A percentile compares a stretch with the other conserved stretches of the same genome.
Conservation (phyloP, 64 coral and sea anemone genomes). For the Actinia tenebrosa region DNA sequence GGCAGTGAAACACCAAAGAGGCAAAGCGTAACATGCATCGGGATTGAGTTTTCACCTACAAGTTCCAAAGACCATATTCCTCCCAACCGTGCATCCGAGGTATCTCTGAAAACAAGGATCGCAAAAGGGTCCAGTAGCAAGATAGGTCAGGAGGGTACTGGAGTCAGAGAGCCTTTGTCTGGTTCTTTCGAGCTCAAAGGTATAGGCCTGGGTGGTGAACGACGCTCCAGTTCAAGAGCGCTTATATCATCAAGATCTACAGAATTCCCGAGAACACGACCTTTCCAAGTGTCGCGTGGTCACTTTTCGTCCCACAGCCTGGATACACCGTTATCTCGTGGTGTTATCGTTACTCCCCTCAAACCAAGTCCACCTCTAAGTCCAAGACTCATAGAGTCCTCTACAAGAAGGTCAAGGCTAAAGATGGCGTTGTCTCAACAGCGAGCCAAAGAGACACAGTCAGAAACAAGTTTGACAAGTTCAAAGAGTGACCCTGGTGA, state of each 20-base stretch:
- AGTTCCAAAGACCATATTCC: not conserved
- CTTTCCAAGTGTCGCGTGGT: not conserved
- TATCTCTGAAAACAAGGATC: not conserved
- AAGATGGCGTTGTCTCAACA: slow-evolving; percentile 16
- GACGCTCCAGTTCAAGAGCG: not conserved
- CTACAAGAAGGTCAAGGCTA: not conserved
- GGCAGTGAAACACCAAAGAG: not conserved
- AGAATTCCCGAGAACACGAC: not conserved
- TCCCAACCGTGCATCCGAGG: not conserved
- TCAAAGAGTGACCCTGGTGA: not conserved
- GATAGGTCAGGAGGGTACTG: not conserved
- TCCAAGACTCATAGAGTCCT: slow-evolving; percentile 5
- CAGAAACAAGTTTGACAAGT: slow-evolving; percentile 19
- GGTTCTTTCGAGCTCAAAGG: slow-evolving; percentile 25
- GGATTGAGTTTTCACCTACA: not conserved
- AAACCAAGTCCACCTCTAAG: slow-evolving; percentile 26
- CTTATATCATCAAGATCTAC: not conserved
- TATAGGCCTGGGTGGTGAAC: not conserved
- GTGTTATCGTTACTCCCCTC: slow-evolving; percentile 18
- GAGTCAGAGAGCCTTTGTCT: not conserved
- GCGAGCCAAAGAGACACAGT: slow-evolving; percentile 9
- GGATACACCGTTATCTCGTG: not conserved
- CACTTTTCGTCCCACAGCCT: slow-evolving; percentile 2
- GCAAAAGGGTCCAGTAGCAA: not conserved
- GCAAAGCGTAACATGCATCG: not conserved